Percentiles rank a stretch among this genome's conserved stretches.
These are phyloP conservation scores for Yponomeuta evonymella DNA, from an alignment of 2,888 invertebrate genomes.

Conservation along the genomic window DNA sequence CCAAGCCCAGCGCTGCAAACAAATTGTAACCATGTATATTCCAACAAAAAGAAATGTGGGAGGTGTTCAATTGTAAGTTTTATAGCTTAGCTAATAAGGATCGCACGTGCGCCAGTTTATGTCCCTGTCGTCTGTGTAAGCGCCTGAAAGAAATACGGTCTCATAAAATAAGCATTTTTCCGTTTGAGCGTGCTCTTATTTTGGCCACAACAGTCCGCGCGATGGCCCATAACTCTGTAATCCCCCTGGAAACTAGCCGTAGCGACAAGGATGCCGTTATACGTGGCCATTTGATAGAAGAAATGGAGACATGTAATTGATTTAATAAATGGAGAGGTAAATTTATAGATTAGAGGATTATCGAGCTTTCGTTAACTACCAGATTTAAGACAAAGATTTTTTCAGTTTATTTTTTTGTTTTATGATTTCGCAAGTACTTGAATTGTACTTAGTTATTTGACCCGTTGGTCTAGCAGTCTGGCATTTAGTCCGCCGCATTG, in stretches of 20 bases:
- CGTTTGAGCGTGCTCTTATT: conserved; percentile 15
- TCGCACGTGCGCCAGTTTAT: conserved; percentile 14
- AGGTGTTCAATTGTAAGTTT: not conserved
- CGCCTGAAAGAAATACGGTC: conserved; percentile 19
- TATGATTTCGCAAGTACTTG: no score
- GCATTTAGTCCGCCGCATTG: no score
- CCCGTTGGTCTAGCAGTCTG: no score
- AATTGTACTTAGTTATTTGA: no score
- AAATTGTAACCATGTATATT: conserved; percentile 6
- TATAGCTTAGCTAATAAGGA: not conserved
- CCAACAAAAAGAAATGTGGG: not conserved
- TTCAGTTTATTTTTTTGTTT: no score
- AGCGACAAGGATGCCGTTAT: not conserved
- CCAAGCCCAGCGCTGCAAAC: not conserved
- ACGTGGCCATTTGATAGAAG: not conserved
- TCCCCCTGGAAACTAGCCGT: conserved; percentile 1
- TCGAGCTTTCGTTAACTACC: no score
- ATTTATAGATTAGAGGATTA: not conserved
- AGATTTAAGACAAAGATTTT: no score
- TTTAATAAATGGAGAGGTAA: not conserved
- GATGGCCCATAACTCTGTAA: conserved; percentile 8
- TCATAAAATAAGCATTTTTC: conserved; percentile 23
- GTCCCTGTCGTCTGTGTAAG: not conserved
- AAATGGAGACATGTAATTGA: not conserved
- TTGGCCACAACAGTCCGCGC: not conserved